Evolutionary conservation across 2,888 invertebrate species (phyloP), one percentile per base, ranked within the genome.

Genomic region (Cyclophora albipunctata): DNA sequence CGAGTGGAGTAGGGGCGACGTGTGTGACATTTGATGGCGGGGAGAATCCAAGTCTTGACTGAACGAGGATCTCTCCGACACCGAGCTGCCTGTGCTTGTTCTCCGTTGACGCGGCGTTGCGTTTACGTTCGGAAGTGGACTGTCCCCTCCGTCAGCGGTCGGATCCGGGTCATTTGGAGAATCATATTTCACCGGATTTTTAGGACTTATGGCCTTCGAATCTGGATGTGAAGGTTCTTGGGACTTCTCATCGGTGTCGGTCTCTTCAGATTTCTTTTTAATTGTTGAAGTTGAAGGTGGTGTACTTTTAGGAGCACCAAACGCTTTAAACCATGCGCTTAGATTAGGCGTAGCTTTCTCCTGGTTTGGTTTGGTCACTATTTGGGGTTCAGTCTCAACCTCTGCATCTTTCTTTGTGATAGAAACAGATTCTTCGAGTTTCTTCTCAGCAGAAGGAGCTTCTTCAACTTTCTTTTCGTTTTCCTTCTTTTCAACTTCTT

Each of bases 291-390:
- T 73, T 54, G 89, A 84, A 2, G 95, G 45, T 6, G 80, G 66
- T 2, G 91, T 86, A 54, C 89, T 90, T 80, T 96, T 96, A 0
- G 96, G 96, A 0, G 94, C 94, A 5, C 96, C 96, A 73, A 97
- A 96, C 0, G 96, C 96, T 80, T 96, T 96, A 57, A 96, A 95
- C 96, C 96, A 97, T 35, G 96, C 96, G 72, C 95, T 96, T 50
- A 96, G 87, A 81, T 96, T 96, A 1, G 96, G 96, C 40, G 95
- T 94, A 20, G 94, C 93, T 73, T 93, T 93, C 56, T 91, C 91
- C 65, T 92, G 90, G 55, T 90, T 90, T 34, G 80, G 84, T 63
- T 85, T 84, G 2, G 55, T 77, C 54, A 61, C 83, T 1, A 68
- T 49, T 44, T 69, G 71, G 3, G 75, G 76, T 54, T 87, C 85